Base-by-base conservation (phyloP, 2,888 invertebrate species). In the Protula sp. region DNA sequence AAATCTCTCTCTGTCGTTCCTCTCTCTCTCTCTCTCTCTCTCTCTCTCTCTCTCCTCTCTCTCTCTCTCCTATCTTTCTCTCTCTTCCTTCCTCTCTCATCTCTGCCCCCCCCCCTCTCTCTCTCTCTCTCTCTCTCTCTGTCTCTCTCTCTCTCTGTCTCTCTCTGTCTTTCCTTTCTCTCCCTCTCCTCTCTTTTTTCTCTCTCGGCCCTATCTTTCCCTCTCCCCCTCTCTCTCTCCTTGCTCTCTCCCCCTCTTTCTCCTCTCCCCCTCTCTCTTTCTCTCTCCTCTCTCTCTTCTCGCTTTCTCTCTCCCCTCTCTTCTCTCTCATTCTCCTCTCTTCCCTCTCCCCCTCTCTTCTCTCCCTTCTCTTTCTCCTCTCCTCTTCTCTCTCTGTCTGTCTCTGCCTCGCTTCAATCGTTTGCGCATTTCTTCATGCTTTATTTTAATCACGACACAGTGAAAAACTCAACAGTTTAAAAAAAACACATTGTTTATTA, bases 381-480 rank as follows among this genome's bases (percentile, higher is more conserved):
- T 57, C 53, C 29, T 52, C 52, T 31, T 54, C 52, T 57, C 52
- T 57, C 52, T 2, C 52, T 57, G 9, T 54, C 52, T 57, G 30
- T 22, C 54, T 22, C 29, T 22, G 28, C 5, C 54, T 22, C 54
- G 9, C 54, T 54, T n/a, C n/a, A n/a, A n/a, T n/a, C n/a, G n/a
- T n/a, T n/a, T n/a, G n/a, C n/a, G n/a, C n/a, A n/a, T n/a, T n/a
- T n/a, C n/a, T n/a, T n/a, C n/a, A n/a, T n/a, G n/a, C n/a, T n/a
- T n/a, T n/a, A n/a, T n/a, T n/a, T n/a, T n/a, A n/a, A n/a, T n/a
- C n/a, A n/a, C n/a, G n/a, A n/a, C n/a, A n/a, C n/a, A n/a, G n/a
- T n/a, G n/a, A n/a, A n/a, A n/a, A n/a, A n/a, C n/a, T n/a, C n/a
- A n/a, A n/a, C n/a, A n/a, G n/a, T n/a, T n/a, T n/a, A n/a, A n/a